A percentile compares a stretch with the other conserved stretches of the same genome.
Conservation (phyloP, 1,140 invertebrate species). For the Drosophila serrata region DNA sequence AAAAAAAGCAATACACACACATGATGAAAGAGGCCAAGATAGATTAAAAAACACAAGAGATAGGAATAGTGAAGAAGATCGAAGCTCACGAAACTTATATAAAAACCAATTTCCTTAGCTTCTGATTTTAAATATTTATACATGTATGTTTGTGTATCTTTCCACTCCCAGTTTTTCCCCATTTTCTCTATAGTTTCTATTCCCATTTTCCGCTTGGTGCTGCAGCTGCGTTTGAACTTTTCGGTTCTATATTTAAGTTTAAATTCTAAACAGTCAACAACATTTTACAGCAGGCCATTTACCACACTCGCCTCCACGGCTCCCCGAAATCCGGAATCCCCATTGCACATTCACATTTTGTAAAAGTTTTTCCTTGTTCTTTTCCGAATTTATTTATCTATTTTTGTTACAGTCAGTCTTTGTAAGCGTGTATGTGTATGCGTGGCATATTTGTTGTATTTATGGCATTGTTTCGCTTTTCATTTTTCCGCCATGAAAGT, state of each 20-base stretch:
- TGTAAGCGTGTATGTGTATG: conserved; percentile 8
- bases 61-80: conserved; percentile 19
- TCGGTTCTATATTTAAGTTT: conserved; percentile 68
- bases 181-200: conserved; percentile 14
- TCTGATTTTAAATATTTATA: conserved; percentile 11
- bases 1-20: conserved; percentile 40
- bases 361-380: conserved; percentile 61
- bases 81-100: conserved; percentile 49
- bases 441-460: conserved; percentile 30
- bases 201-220: conserved; percentile 15
- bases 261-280: conserved; percentile 70
- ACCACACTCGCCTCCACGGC: conserved; percentile 4
- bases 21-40: conserved; percentile 27
- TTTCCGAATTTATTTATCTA: conserved; percentile 55
- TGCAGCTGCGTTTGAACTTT: conserved; percentile 63
- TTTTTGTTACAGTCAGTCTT: conserved; percentile 38
- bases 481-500: conserved; percentile 47
- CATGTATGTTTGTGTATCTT: conserved; percentile 2
- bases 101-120: conserved; percentile 23
- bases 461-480: conserved; percentile 63
- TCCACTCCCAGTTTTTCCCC: neutral
- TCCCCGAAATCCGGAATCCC: conserved; percentile 1
- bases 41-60: conserved; percentile 29
- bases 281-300: conserved; percentile 49
- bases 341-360: conserved; percentile 10